Percentiles rank a stretch among this genome's conserved stretches.
phyloP scores from a whole-genome alignment of 2,888 invertebrate species.

The Drosophila conformis region DNA sequence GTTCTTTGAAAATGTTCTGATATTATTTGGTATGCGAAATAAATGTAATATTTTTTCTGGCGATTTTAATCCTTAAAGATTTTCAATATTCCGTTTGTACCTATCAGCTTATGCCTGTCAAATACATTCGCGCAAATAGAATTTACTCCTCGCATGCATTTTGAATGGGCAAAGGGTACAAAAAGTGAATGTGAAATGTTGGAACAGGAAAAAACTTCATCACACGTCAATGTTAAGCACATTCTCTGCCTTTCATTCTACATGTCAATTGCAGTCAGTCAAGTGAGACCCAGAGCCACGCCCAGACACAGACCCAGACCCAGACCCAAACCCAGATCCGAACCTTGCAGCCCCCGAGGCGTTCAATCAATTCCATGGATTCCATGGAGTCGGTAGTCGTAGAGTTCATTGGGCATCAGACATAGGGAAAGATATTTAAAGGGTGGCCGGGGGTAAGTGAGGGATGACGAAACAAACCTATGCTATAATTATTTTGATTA shows the following conservation, averaged over 20 bases:
- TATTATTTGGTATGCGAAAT: background rate
- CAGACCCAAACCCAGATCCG: background rate
- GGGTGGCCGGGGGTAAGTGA: too few relatives aligned
- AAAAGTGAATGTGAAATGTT: background rate
- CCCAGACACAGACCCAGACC: background rate
- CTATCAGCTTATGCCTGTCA: background rate
- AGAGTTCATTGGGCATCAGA: background rate
- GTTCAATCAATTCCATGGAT: conserved; percentile 11
- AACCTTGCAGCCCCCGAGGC: background rate
- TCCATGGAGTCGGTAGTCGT: background rate
- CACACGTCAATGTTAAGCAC: conserved; percentile 1
- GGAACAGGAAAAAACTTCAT: conserved; percentile 8
- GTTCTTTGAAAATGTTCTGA: background rate
- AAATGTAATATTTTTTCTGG: background rate
- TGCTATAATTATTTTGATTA: background rate
- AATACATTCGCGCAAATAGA: background rate
- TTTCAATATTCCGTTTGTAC: background rate
- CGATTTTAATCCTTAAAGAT: background rate
- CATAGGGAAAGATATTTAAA: too few relatives aligned
- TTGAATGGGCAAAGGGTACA: background rate
- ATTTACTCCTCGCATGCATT: background rate
- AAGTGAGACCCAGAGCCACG: background rate
- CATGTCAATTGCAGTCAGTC: conserved; percentile 54
- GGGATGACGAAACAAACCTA: background rate
- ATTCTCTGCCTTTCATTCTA: conserved; percentile 41